A percentile compares a stretch with the other conserved stretches of the same genome.
Conservation (phyloP, 2,888 invertebrate species). For the Notodonta dromedarius region DNA sequence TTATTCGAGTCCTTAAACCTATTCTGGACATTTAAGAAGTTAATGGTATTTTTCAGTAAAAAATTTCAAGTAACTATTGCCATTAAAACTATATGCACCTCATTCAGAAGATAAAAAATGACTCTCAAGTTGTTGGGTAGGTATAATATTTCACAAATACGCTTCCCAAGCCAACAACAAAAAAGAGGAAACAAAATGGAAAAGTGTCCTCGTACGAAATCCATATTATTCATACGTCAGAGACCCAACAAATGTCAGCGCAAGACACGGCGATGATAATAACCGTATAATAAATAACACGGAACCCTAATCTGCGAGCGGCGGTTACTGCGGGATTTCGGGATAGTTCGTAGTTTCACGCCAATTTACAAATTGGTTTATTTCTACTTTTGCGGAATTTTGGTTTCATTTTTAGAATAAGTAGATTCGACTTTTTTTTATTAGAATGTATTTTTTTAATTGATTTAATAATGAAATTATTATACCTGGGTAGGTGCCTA, state of each 20-base stretch:
- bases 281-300: constrained; percentile 31
- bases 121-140: not conserved
- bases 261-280: constrained; percentile 17
- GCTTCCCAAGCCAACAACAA: not conserved
- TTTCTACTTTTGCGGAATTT: constrained; percentile 21
- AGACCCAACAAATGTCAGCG: constrained; percentile 26
- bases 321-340: constrained; percentile 36
- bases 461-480: no score
- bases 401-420: not conserved
- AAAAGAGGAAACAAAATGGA: not conserved
- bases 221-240: constrained; percentile 4
- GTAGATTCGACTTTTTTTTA: not conserved
- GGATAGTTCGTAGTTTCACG: constrained; percentile 33
- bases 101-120: no score
- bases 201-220: not conserved
- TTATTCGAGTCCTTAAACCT: no score
- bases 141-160: not conserved
- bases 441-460: no score
- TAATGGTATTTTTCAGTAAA: no score
- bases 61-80: no score
- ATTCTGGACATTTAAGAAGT: no score
- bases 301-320: constrained; percentile 26
- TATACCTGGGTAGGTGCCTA: no score
- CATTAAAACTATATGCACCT: no score
- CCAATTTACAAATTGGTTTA: constrained; percentile 21